Percentiles rank a stretch among this genome's conserved stretches.
phyloP scores from a whole-genome alignment of 2,888 invertebrate species.

The Branchipolynoe longqiensis region DNA sequence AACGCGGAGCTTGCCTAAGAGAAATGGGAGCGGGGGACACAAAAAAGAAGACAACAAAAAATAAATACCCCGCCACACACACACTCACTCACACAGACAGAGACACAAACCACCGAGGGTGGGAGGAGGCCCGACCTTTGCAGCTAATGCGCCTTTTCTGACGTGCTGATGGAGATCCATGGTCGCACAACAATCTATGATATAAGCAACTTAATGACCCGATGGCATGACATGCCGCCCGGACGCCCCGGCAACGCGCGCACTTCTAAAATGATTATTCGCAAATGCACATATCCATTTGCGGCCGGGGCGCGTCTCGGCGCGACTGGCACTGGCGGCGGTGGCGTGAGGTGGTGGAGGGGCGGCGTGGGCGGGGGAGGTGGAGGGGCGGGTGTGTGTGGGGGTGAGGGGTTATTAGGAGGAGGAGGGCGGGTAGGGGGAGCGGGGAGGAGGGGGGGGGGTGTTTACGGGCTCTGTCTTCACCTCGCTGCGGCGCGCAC shows the following conservation, averaged over 20 bases:
- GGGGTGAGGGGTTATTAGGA: no score
- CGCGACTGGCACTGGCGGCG: no score
- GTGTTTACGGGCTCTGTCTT: no score
- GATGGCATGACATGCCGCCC: slow-evolving; percentile 52
- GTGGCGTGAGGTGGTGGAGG: no score
- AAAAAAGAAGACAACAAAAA: slow-evolving; percentile 2
- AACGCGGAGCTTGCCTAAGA: background rate
- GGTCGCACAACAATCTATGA: slow-evolving; percentile 47
- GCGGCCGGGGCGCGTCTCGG: background rate
- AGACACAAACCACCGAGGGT: no score
- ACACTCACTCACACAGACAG: no score
- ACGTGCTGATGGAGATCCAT: slow-evolving; percentile 53
- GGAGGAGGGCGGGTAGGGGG: no score
- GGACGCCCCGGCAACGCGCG: background rate
- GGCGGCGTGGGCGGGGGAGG: no score
- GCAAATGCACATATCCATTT: slow-evolving; percentile 56
- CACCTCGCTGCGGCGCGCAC: background rate
- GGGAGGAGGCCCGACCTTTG: slow-evolving; percentile 32
- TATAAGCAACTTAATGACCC: slow-evolving; percentile 56
- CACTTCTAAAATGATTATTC: slow-evolving; percentile 57
- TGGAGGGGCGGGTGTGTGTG: no score
- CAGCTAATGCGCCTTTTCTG: slow-evolving; percentile 46
- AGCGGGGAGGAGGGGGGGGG: no score
- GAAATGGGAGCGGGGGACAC: slow-evolving; percentile 20
- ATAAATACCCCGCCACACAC: no score